Percentiles rank a stretch among this genome's conserved stretches.
Conservation (phyloP, 2,888 invertebrate species). For the Apodemia zela region DNA sequence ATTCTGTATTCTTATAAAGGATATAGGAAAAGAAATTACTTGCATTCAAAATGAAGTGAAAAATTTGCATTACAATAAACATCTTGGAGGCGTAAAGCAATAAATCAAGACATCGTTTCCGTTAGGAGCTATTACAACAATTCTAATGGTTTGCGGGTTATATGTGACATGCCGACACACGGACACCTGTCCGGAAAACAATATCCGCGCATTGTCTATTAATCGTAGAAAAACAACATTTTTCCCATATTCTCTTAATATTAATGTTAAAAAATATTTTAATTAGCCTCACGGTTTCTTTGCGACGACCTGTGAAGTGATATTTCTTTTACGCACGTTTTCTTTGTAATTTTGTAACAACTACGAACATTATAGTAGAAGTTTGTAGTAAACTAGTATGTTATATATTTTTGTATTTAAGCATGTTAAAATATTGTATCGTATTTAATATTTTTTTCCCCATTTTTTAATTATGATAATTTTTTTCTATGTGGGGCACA, state of each 20-base stretch:
- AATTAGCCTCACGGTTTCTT: too few relatives aligned
- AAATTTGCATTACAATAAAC: constrained; percentile 37
- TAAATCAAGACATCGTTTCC: constrained; percentile 43
- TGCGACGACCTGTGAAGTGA: too few relatives aligned
- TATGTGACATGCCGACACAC: constrained; percentile 40
- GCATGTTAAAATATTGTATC: too few relatives aligned
- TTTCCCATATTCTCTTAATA: constrained; percentile 1
- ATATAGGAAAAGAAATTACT: constrained; percentile 38
- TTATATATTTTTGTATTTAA: too few relatives aligned
- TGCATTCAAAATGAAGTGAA: constrained; percentile 34
- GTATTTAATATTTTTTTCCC: too few relatives aligned
- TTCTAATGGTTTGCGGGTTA: constrained; percentile 39
- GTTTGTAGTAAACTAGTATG: too few relatives aligned
- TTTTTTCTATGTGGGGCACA: too few relatives aligned
- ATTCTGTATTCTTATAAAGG: constrained; percentile 34
- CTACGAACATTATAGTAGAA: too few relatives aligned
- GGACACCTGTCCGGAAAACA: constrained; percentile 68
- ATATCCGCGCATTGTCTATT: constrained; percentile 71
- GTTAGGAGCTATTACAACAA: constrained; percentile 33
- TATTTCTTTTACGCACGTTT: too few relatives aligned
- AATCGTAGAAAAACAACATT: constrained; percentile 40
- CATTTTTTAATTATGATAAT: too few relatives aligned
- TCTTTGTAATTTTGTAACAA: too few relatives aligned
- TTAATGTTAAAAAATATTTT: too few relatives aligned
- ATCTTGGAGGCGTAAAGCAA: constrained; percentile 31